Evolutionary conservation across 2,888 invertebrate genomes (phyloP).

Genomic region (Lissonota sp.): DNA sequence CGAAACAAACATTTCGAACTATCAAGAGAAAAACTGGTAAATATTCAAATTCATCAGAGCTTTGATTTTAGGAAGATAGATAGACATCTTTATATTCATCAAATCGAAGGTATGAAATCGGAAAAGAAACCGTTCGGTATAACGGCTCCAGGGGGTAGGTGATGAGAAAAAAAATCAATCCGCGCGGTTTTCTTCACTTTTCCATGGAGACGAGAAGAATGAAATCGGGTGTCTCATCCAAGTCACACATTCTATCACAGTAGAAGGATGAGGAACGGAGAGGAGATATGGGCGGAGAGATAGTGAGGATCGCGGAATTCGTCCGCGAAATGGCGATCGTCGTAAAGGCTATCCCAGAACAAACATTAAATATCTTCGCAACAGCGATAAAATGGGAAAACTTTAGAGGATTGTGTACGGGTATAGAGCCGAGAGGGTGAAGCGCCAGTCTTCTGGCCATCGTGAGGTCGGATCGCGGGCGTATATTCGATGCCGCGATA

Average conservation of each 20-base stretch:
- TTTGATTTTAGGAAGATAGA: no score
- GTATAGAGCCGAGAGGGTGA: neutral
- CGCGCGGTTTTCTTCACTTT: constrained; percentile 10
- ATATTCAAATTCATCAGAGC: no score
- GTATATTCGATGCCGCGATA: constrained; percentile 38
- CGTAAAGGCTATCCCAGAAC: constrained; percentile 74
- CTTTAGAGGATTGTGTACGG: constrained; percentile 70
- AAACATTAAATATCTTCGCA: constrained; percentile 80
- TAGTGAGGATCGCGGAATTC: neutral
- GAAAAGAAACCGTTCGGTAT: no score
- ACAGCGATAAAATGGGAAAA: constrained; percentile 77
- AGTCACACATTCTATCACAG: constrained; percentile 36
- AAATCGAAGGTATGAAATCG: no score
- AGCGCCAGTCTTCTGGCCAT: constrained; percentile 52
- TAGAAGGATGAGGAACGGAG: constrained; percentile 7
- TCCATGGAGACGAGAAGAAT: constrained; percentile 20
- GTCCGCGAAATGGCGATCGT: constrained; percentile 69
- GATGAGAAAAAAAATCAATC: constrained; percentile 16
- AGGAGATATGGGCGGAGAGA: neutral
- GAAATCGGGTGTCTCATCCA: constrained; percentile 37
- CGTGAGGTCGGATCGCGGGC: constrained; percentile 58
- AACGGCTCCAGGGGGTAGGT: no score
- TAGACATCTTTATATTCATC: no score
- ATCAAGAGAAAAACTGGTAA: no score
- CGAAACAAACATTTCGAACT: no score